Base-by-base conservation (phyloP, 2,797 vertebrate genomes). In the Luscinia megarhynchos region DNA sequence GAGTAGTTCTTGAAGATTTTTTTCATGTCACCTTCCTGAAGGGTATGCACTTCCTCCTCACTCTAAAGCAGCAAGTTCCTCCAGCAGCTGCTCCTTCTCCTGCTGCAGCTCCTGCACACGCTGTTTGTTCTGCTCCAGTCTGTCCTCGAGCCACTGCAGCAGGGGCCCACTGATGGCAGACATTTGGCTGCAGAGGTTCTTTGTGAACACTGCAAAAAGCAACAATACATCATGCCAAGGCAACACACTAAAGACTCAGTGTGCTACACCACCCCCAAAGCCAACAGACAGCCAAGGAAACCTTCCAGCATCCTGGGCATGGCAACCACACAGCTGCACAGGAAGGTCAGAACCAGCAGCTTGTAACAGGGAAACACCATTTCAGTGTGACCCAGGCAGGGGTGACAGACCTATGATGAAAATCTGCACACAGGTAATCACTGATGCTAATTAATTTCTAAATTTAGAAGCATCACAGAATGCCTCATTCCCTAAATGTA, bases 111-210 rank as follows among this genome's bases (percentile, higher is more conserved):
- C 98, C 84, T 96, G 96, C 80, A 99, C 94, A 43, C 98, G 98
- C 95, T 98, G 98, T 46, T 98, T 98, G 98, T 99, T 99, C 96
- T 99, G 99, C 95, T 99, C 98, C 95, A 99, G 97, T 29, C 99
- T 98, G 97, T 99, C 99, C 97, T 99, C 99, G 91, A 99, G 96
- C 99, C 99, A 99, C 97, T 99, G 99, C 64, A 99, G 98, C 84
- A 99, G 98, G 3, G 99, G 99, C 6, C 99, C 99, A 7, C 99
- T 99, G 92, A 99, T 98, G 43, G 99, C 99, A 0, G 99, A 99
- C 99, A 99, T 99, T 97, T 99, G 99, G 95, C 99, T 99, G 98
- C 99, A 99, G 77, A 99, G 98, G 97, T 99, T 99, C 98, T 99
- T 99, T 18, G 99, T 99, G 98, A 99, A 99, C 93, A 99, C 99